Conservation (phyloP, 2,797 vertebrate genomes). For the Poecilia picta region DNA sequence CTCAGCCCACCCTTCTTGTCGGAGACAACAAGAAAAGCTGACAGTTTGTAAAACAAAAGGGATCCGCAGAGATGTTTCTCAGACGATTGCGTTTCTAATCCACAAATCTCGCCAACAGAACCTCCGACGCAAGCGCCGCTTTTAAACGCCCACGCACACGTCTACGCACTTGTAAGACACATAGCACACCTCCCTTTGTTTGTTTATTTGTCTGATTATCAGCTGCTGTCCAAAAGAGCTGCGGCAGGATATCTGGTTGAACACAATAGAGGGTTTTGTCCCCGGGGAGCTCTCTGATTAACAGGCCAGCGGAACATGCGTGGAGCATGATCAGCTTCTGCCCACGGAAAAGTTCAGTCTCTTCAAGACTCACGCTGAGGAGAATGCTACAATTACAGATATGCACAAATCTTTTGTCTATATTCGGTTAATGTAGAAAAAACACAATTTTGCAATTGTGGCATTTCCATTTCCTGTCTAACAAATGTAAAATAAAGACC, state of each 20-base stretch:
- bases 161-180: conserved; percentile 37
- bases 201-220: conserved; percentile 76
- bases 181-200: conserved; percentile 68
- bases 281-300: conserved; percentile 46
- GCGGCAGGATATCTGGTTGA: conserved; percentile 78
- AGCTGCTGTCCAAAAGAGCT: conserved; percentile 68
- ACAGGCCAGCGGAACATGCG: conserved; percentile 50
- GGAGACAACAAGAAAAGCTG: background rate
- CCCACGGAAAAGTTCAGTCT: conserved; percentile 23
- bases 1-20: background rate
- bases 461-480: too few relatives aligned
- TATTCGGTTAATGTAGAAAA: too few relatives aligned
- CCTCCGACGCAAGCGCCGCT: conserved; percentile 18
- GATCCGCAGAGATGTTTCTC: background rate
- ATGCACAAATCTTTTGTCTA: too few relatives aligned
- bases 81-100: conserved; percentile 7
- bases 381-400: conserved; percentile 30
- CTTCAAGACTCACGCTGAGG: conserved; percentile 32
- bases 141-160: conserved; percentile 38
- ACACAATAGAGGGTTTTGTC: conserved; percentile 73
- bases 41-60: background rate
- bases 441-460: too few relatives aligned
- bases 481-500: too few relatives aligned
- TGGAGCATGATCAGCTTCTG: conserved; percentile 33
- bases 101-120: conserved; percentile 8